Conservation (phyloP, 2,113 vertebrate species). For the Mustelus asterias region DNA sequence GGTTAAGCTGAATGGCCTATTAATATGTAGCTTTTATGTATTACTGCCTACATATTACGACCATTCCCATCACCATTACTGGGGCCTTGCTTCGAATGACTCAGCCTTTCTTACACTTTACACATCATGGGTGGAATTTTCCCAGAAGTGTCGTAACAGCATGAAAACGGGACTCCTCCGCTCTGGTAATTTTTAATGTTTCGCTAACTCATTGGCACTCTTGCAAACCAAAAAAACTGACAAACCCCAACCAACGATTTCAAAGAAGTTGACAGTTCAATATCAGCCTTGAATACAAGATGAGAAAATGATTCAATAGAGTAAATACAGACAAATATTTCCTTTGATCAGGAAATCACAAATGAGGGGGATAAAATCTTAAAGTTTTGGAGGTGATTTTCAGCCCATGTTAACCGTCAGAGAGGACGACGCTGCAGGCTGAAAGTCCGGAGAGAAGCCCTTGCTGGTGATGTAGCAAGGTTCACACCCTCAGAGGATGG, state of each 20-base stretch:
- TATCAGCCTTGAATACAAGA: background rate
- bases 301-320: background rate
- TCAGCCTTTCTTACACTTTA: background rate
- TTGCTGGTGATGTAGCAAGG: too few species aligned
- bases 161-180: too few species aligned
- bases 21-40: background rate
- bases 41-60: background rate
- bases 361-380: background rate
- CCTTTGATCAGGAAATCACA: background rate
- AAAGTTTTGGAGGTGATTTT: background rate
- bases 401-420: too few species aligned
- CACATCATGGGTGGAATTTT: too few species aligned
- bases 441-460: too few species aligned
- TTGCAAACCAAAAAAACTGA: background rate
- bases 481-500: too few species aligned
- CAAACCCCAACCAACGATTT: background rate
- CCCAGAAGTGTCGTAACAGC: too few species aligned
- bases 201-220: background rate
- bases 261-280: background rate
- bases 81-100: background rate
- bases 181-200: background rate
- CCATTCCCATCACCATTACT: background rate
- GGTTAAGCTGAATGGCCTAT: background rate
- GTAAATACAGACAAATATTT: background rate
- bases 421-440: too few species aligned